Percentiles rank a stretch among this genome's conserved stretches.
phyloP scores from a whole-genome alignment of 2,888 invertebrate species.

The Spatulosminthurus flaviceps region DNA sequence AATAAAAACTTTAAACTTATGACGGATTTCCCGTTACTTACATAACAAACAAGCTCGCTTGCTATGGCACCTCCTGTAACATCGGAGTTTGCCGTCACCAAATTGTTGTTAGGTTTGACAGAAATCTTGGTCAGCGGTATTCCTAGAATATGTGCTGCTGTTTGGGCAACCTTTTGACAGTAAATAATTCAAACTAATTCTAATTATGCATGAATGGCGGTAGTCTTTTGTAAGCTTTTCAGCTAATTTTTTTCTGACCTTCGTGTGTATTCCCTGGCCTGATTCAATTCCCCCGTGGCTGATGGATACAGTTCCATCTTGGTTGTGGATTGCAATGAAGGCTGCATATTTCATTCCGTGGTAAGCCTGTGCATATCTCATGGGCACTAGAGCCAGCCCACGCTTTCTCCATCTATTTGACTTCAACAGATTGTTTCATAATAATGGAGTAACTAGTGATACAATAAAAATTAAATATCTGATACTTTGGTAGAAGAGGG shows the following conservation, averaged over 20 bases:
- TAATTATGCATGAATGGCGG: too few species aligned
- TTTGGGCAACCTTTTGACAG: conserved; percentile 67
- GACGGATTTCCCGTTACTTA: conserved; percentile 56
- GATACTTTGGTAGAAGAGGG: too few species aligned
- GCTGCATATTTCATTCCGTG: conserved; percentile 23
- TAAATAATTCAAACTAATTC: too few species aligned
- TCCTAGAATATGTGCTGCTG: conserved; percentile 66
- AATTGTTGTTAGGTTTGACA: conserved; percentile 65
- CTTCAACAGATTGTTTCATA: conserved; percentile 44
- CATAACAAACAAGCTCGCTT: conserved; percentile 65
- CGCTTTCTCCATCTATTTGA: conserved; percentile 62
- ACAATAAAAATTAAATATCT: too few species aligned
- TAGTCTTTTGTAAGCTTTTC: background rate
- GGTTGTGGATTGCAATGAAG: conserved; percentile 70
- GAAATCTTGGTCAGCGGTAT: conserved; percentile 66
- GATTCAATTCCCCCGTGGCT: conserved; percentile 67
- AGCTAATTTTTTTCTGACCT: conserved; percentile 64
- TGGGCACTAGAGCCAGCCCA: conserved; percentile 58
- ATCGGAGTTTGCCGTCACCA: conserved; percentile 64
- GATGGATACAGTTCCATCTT: conserved; percentile 67
- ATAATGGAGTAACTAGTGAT: too few species aligned
- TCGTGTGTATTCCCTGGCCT: conserved; percentile 69
- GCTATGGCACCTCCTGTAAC: conserved; percentile 65
- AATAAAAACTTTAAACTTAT: background rate
- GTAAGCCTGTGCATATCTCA: conserved; percentile 71